Conservation (phyloP, 2,113 vertebrate genomes). For the Marcusenius ussheri region DNA sequence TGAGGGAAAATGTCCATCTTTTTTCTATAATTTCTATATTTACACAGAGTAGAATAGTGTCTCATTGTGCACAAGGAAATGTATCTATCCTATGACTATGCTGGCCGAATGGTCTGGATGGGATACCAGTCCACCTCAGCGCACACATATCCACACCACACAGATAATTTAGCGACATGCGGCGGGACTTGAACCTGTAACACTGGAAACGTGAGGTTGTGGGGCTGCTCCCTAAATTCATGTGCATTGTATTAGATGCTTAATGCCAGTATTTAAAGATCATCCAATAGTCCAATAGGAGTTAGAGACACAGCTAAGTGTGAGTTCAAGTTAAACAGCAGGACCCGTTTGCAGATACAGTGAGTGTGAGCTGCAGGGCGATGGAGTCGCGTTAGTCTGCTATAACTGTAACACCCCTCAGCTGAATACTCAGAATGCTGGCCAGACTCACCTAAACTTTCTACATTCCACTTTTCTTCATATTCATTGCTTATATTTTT, state of each 20-base stretch:
- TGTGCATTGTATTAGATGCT: neutral
- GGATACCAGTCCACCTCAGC: neutral
- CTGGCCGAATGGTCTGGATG: neutral
- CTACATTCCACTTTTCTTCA: neutral
- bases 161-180: neutral
- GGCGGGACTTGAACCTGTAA: neutral
- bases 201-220: neutral
- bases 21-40: neutral
- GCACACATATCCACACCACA: neutral
- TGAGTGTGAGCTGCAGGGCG: neutral
- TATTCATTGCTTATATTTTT: neutral
- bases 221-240: neutral
- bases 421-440: neutral
- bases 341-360: neutral
- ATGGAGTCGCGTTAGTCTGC: neutral
- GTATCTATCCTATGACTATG: neutral
- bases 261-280: neutral
- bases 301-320: neutral
- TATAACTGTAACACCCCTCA: neutral
- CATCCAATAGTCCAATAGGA: neutral
- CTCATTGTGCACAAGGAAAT: neutral
- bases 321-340: neutral
- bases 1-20: neutral
- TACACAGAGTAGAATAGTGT: neutral
- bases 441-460: neutral